A percentile compares a stretch with the other conserved stretches of the same genome.
Evolutionary conservation across 2,113 vertebrate species (phyloP).

Genomic region (Bombycilla garrulus): DNA sequence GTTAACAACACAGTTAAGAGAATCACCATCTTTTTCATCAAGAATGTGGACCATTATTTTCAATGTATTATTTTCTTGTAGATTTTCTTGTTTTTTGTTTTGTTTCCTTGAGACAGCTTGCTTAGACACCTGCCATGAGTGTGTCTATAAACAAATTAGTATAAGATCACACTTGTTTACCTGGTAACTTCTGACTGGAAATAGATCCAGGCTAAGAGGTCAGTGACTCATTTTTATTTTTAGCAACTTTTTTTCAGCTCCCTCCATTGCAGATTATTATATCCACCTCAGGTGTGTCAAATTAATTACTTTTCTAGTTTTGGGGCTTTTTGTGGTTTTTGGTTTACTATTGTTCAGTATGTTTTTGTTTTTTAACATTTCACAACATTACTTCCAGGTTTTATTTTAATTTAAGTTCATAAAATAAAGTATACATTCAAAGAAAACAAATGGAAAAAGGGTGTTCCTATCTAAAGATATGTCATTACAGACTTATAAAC

Average conservation of each 20-base stretch:
- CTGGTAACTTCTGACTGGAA: neutral
- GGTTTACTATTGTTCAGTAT: accelerated
- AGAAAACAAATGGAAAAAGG: neutral
- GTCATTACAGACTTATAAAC: neutral
- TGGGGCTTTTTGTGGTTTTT: neutral
- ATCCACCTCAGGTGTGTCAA: neutral
- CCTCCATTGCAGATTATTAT: neutral
- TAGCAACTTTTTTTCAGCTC: neutral
- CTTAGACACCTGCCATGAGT: neutral
- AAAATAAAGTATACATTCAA: neutral
- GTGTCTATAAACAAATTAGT: neutral
- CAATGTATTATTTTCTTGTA: neutral
- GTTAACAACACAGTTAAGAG: neutral
- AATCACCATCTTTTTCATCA: neutral
- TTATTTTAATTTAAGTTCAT: neutral
- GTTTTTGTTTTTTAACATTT: neutral
- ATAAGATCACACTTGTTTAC: neutral
- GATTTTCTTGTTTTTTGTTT: neutral
- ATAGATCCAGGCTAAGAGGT: neutral
- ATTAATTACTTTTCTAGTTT: neutral
- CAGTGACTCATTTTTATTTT: neutral
- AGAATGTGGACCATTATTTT: neutral
- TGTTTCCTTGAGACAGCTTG: neutral
- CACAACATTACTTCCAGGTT: neutral
- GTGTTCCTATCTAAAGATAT: accelerated